Evolutionary conservation across 92 coral and sea anemone species (phyloP), one percentile per base, ranked within the genome.

Genomic region (Muricea muricata): DNA sequence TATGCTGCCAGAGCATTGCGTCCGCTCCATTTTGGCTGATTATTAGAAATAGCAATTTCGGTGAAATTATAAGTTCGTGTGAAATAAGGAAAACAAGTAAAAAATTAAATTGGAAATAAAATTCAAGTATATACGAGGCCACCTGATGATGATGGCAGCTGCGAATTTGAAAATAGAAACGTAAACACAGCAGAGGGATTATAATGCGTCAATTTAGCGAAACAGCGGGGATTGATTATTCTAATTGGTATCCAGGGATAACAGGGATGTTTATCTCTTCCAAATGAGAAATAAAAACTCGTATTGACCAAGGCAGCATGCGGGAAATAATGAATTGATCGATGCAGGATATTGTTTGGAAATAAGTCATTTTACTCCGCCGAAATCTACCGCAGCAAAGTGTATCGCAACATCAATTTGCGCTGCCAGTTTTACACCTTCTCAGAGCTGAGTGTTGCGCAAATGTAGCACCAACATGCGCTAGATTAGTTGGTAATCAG

Each of bases 211-310:
- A 75, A 47, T 75, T 47, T 40, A 48, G 65, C 37, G 21, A 75
- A 41, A 50, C 80, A 75, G 80, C 65, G 41, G 80, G 80, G 8
- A 23, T 11, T 75, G 80, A 75, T 75, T 75, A 31, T 35, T 13
- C 2, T 75, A 75, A 75, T 75, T 47, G 46, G 65, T 13, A 17
- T 23, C 65, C 7, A 29, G 48, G 26, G 65, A 28, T n/a, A 39
- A 57, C 40, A 39, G 24, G 39, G 58, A 73, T 42, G 45, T 41
- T 73, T 47, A 73, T 13, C 61, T 14, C 79, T 35, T 20, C n/a
- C 56, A 37, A 25, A 34, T 48, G 40, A 48, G 33, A 41, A 72
- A 48, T 35, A 72, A 35, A 71, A 72, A 12, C 24, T 66, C 39
- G 7, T 33, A 66, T 66, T 66, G 73, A 66, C 23, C 17, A 63